Evolutionary conservation across 1,140 invertebrate genomes (phyloP), one percentile per base, ranked within the genome.

Genomic region (Pteromalus puparum): DNA sequence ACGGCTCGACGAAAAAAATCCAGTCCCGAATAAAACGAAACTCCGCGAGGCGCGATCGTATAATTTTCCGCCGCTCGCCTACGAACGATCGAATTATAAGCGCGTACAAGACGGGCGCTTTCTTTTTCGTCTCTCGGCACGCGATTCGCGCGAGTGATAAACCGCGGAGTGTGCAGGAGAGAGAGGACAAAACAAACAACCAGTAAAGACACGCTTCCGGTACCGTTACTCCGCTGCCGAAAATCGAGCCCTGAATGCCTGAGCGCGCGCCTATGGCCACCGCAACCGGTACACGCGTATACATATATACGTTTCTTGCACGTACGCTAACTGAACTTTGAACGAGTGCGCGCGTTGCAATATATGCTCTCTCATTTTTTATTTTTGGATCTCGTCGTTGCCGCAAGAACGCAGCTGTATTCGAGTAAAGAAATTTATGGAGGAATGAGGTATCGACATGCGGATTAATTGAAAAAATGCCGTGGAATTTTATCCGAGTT

Each of bases 51-150:
- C 2, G 1, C 24, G 13, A 28, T 28, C 67, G 26, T 70, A 0
- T 2, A 67, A 24, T 67, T 78, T 78, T 78, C 76, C 53, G n/a
- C 76, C 30, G 21, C 28, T 78, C 28, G 53, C 76, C 53, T 67
- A 78, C 30, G 76, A 78, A 38, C 21, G 30, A 78, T 78, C 30
- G 30, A 34, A 78, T 78, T 67, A 30, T 46, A 78, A 70, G 61
- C 61, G 61, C 12, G 30, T 78, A 61, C n/a, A 53, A 18, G 48
- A 61, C 12, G 26, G 2, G 4, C 28, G 53, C 24, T 80, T 80
- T 80, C 65, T 70, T 53, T 79, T 68, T 68, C 12, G 53, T 38
- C 72, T 21, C 18, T 34, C 21, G 28, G n/a, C 30, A 9, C 24
- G 12, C 26, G 9, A 67, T 68, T 79, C 34, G 30, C 53, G 30